Conservation (phyloP, 2,888 invertebrate species). For the Yponomeuta evonymella region DNA sequence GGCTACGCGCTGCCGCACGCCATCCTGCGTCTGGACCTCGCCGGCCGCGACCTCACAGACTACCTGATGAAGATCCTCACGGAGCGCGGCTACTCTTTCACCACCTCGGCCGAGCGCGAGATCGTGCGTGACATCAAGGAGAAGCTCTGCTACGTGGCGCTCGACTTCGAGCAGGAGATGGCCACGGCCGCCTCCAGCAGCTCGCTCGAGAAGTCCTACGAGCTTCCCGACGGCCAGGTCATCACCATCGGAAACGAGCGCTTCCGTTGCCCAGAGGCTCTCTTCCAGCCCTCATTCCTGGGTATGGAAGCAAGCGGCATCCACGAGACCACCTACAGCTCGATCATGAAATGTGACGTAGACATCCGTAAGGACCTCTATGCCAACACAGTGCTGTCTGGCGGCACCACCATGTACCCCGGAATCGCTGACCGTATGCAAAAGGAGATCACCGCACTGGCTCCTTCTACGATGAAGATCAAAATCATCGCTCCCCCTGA, state of each 20-base stretch:
- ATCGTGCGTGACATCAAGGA: slow-evolving; percentile 97
- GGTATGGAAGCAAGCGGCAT: slow-evolving; percentile 92
- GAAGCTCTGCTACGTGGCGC: slow-evolving; percentile 92
- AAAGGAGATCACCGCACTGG: slow-evolving; percentile 93
- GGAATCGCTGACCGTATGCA: slow-evolving; percentile 96
- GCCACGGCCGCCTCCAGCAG: slow-evolving; percentile 93
- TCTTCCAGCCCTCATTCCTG: slow-evolving; percentile 95
- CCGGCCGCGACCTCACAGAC: slow-evolving; percentile 94
- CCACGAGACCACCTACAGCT: slow-evolving; percentile 94
- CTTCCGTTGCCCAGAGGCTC: slow-evolving; percentile 95
- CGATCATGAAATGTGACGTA: slow-evolving; percentile 98
- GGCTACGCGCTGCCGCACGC: slow-evolving; percentile 95
- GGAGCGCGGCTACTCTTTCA: slow-evolving; percentile 93
- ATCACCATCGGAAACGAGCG: slow-evolving; percentile 95
- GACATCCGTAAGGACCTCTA: slow-evolving; percentile 97
- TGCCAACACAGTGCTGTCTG: slow-evolving; percentile 95
- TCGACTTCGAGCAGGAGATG: slow-evolving; percentile 96
- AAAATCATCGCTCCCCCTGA: slow-evolving; percentile 96
- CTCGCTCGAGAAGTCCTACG: slow-evolving; percentile 95
- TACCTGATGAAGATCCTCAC: slow-evolving; percentile 96
- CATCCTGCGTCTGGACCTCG: slow-evolving; percentile 93
- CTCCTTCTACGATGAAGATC: slow-evolving; percentile 94
- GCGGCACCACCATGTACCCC: slow-evolving; percentile 96
- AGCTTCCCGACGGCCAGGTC: slow-evolving; percentile 94
- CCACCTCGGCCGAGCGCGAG: slow-evolving; percentile 94